Evolutionary conservation across 2,113 vertebrate genomes (phyloP), one percentile per base, ranked within the genome.

Genomic region (Callocephalon fimbriatum): DNA sequence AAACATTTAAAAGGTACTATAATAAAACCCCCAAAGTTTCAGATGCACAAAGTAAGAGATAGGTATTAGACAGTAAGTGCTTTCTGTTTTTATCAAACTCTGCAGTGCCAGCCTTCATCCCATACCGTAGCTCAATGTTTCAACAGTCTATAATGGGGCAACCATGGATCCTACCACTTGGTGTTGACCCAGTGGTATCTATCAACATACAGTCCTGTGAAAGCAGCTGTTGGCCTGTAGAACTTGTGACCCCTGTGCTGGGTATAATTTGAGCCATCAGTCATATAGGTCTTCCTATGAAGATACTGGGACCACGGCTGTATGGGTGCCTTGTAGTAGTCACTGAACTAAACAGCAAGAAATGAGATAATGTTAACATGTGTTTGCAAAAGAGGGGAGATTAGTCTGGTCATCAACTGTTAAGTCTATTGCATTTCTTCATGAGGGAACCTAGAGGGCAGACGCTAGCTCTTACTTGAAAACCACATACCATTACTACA

Each of bases 101-200:
- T 11, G 16, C 7, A 80, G 59, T 63, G 74, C n/a, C 78, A 63
- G 53, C 66, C 35, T 59, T 16, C 44, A 50, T 48, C 86, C 50
- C 75, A 11, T 8, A 1, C 4, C 47, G 26, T 2, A 63, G 26
- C 25, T 10, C 35, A 59, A 37, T 37, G 23, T 53, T 73, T 40
- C 68, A 44, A 1, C 7, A 11, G 2, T 9, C 37, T 4, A 0
- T 5, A 5, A 18, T 12, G 9, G 32, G 16, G 17, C 79, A 74
- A 76, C 42, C 80, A 4, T 8, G 6, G 44, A 16, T 76, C 98
- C 98, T 98, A 98, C 8, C 97, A 96, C 78, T 97, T 98, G 77
- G 98, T 98, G 93, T 98, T 99, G 97, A 99, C 97, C 99, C 99
- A 99, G 96, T 99, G 99, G 97, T 99, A 99, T 71, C 99, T 98